Conservation (phyloP, 2,113 vertebrate genomes). For the Cynopterus brachyotis region DNA sequence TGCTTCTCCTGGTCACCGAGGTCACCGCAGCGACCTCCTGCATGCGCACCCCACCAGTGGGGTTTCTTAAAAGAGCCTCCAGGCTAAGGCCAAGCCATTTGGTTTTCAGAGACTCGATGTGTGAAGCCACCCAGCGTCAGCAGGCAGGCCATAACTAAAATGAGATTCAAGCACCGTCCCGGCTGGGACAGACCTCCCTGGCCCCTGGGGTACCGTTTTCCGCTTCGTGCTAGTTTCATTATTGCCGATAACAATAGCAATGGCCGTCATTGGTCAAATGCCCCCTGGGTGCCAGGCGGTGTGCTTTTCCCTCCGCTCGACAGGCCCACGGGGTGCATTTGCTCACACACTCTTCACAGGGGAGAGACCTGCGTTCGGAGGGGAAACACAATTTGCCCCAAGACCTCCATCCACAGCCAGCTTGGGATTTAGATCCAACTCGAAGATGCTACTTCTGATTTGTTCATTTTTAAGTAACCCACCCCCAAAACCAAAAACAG, state of each 20-base stretch:
- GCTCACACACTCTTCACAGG: not conserved
- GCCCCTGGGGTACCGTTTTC: not conserved
- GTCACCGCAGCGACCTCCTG: not conserved
- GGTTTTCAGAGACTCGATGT: slow-evolving; percentile 35
- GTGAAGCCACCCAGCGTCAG: not conserved
- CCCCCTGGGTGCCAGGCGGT: not conserved
- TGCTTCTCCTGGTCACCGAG: not conserved
- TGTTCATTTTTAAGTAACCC: not conserved
- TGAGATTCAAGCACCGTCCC: not conserved
- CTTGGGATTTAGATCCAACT: not conserved
- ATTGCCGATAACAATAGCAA: not conserved
- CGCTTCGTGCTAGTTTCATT: not conserved
- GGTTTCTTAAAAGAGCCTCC: slow-evolving; percentile 53
- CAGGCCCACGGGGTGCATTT: not conserved
- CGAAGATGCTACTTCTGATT: not conserved
- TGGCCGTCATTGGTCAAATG: not conserved
- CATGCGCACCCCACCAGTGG: not conserved
- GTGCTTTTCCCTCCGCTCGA: not conserved
- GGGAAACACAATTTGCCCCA: not conserved
- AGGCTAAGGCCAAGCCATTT: slow-evolving; percentile 25
- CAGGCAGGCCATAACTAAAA: slow-evolving; percentile 53
- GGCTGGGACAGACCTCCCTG: not conserved
- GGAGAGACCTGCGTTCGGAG: not conserved
- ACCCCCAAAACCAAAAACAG: not conserved
- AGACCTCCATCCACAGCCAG: not conserved